These are phyloP conservation scores for Gymnodraco acuticeps DNA, from an alignment of 2,797 vertebrate species.

Conservation along the genomic window DNA sequence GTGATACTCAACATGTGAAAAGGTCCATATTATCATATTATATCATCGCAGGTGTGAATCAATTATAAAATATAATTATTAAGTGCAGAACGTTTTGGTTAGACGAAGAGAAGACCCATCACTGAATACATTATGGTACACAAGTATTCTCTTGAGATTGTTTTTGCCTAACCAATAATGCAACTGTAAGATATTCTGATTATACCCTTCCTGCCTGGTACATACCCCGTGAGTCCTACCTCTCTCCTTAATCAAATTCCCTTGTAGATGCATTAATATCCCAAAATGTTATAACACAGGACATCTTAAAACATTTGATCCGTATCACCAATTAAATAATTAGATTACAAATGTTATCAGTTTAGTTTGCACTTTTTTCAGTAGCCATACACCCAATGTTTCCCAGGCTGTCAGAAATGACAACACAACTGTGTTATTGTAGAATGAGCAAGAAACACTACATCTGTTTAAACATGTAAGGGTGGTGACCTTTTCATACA, in stretches of 20 bases:
- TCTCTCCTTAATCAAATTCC: background rate
- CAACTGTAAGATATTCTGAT: constrained; percentile 1
- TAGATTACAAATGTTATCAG: background rate
- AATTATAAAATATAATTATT: too few relatives aligned
- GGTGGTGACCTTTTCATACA: constrained; percentile 68
- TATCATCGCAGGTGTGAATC: background rate
- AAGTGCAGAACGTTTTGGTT: too few relatives aligned
- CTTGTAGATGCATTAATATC: background rate
- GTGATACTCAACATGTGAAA: background rate
- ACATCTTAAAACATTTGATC: constrained; percentile 3
- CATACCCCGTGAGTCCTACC: background rate
- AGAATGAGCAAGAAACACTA: constrained; percentile 5
- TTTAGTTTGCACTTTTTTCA: background rate
- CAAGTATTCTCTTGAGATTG: too few relatives aligned
- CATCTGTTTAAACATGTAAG: constrained; percentile 58
- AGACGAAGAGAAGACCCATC: too few relatives aligned
- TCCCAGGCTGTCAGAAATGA: constrained; percentile 35
- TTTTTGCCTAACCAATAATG: background rate
- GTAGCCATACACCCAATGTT: background rate
- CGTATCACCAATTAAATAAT: background rate
- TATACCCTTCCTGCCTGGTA: background rate
- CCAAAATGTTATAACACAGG: background rate
- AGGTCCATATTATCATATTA: background rate
- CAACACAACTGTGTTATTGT: constrained; percentile 12
- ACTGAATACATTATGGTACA: too few relatives aligned